These are phyloP conservation scores for Acanthoscelides obtectus DNA, from an alignment of 2,888 invertebrate species.

Conservation along the genomic window DNA sequence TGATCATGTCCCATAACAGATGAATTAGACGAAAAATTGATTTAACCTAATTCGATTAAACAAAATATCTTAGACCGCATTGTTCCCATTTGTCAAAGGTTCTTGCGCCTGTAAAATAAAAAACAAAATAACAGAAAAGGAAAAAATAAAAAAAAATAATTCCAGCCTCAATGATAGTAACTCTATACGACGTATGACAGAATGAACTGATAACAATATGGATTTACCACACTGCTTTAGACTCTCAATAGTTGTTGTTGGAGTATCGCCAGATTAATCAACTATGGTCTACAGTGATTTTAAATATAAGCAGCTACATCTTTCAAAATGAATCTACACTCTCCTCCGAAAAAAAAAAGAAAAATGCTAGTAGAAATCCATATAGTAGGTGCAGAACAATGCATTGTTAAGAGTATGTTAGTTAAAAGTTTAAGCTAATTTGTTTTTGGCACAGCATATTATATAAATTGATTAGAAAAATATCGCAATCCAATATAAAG, in stretches of 20 bases:
- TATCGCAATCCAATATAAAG: constrained; percentile 42
- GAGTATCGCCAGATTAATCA: no score
- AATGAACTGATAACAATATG: no score
- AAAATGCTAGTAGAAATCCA: background rate
- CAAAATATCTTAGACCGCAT: constrained; percentile 65
- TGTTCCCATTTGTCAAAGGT: constrained; percentile 71
- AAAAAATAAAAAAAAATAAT: background rate
- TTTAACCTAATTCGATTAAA: constrained; percentile 50
- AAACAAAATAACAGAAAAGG: constrained; percentile 38
- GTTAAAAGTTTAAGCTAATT: constrained; percentile 21
- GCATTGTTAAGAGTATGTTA: constrained; percentile 11
- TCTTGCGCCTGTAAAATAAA: constrained; percentile 69
- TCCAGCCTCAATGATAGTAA: no score
- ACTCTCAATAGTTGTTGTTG: no score
- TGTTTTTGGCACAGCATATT: constrained; percentile 39
- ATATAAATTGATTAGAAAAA: constrained; percentile 43
- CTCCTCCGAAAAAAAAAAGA: background rate
- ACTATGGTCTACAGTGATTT: no score
- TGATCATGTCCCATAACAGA: constrained; percentile 5
- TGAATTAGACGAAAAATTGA: constrained; percentile 13
- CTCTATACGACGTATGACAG: no score
- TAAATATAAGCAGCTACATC: no score
- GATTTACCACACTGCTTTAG: no score
- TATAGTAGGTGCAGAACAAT: constrained; percentile 1
- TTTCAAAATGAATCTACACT: background rate